These are phyloP conservation scores for Toxotes chatareus DNA, from an alignment of 2,113 vertebrate genomes.

Conservation along the genomic window DNA sequence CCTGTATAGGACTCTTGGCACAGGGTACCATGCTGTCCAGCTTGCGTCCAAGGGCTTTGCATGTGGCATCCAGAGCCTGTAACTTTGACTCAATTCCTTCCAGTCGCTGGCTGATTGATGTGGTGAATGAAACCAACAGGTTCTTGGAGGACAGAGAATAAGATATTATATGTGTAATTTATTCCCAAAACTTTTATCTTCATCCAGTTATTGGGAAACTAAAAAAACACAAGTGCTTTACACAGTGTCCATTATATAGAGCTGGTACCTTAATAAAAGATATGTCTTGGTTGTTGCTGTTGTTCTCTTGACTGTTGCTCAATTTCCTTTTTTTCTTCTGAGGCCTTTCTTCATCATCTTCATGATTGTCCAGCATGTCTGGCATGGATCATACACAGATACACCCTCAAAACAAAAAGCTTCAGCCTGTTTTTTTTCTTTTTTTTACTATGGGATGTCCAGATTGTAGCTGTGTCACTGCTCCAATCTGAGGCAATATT, in stretches of 20 bases:
- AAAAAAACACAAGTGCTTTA: background rate
- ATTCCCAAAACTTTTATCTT: background rate
- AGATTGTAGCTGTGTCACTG: background rate
- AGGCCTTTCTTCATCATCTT: constrained; percentile 90
- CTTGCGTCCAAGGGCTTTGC: constrained; percentile 94
- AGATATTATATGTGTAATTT: background rate
- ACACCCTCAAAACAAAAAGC: constrained; percentile 14
- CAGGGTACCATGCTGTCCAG: constrained; percentile 92
- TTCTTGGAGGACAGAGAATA: constrained; percentile 81
- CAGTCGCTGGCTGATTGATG: constrained; percentile 93
- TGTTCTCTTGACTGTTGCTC: constrained; percentile 91
- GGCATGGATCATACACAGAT: constrained; percentile 54
- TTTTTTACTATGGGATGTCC: background rate
- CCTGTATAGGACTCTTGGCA: constrained; percentile 95
- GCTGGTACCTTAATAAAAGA: constrained; percentile 91
- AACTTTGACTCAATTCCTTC: constrained; percentile 96
- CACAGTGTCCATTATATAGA: background rate
- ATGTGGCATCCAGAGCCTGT: constrained; percentile 92
- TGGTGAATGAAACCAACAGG: constrained; percentile 92
- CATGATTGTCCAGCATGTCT: constrained; percentile 94
- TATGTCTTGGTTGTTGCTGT: constrained; percentile 91
- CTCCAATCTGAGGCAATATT: background rate
- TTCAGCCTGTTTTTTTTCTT: background rate
- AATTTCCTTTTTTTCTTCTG: constrained; percentile 91
- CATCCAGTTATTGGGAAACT: background rate